A percentile compares a stretch with the other conserved stretches of the same genome.
Evolutionary conservation across 1,140 invertebrate genomes (phyloP).

Genomic region (Stenopsyche tienmushanensis): DNA sequence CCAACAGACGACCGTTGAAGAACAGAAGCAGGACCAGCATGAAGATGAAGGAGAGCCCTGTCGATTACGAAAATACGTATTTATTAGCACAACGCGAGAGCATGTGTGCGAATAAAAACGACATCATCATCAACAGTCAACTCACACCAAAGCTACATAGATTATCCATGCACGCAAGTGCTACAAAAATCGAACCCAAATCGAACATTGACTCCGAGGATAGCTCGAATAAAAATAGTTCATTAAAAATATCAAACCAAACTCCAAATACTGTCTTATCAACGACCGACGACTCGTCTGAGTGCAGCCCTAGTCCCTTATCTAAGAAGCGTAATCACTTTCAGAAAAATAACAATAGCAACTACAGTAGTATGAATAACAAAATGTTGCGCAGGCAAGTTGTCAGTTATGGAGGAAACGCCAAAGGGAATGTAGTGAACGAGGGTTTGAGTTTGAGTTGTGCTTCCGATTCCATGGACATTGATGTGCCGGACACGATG

Average conservation of each 20-base stretch:
- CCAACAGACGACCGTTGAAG: slow-evolving; percentile 45
- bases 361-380: slow-evolving; percentile 60
- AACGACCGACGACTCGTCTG: slow-evolving; percentile 32
- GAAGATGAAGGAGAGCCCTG: slow-evolving; percentile 64
- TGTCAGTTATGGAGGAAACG: slow-evolving; percentile 55
- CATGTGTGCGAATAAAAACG: slow-evolving; percentile 50
- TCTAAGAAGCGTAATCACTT: slow-evolving; percentile 55
- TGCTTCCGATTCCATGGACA: slow-evolving; percentile 50
- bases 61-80: slow-evolving; percentile 66
- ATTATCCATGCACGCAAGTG: slow-evolving; percentile 35
- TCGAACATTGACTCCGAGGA: slow-evolving; percentile 37
- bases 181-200: slow-evolving; percentile 18
- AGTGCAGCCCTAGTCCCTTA: slow-evolving; percentile 40
- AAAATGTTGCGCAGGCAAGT: slow-evolving; percentile 58
- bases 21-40: slow-evolving; percentile 40
- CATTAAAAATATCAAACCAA: slow-evolving; percentile 47
- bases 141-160: slow-evolving; percentile 42
- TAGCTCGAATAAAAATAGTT: slow-evolving; percentile 44
- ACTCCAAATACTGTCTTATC: slow-evolving; percentile 26
- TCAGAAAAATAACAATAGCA: slow-evolving; percentile 60
- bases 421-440: slow-evolving; percentile 43
- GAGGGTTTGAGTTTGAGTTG: slow-evolving; percentile 46
- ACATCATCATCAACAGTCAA: slow-evolving; percentile 43
- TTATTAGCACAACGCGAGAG: slow-evolving; percentile 56
- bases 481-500: slow-evolving; percentile 49